Conservation (phyloP, 2,888 invertebrate species). For the Microdon myrmicae region DNA sequence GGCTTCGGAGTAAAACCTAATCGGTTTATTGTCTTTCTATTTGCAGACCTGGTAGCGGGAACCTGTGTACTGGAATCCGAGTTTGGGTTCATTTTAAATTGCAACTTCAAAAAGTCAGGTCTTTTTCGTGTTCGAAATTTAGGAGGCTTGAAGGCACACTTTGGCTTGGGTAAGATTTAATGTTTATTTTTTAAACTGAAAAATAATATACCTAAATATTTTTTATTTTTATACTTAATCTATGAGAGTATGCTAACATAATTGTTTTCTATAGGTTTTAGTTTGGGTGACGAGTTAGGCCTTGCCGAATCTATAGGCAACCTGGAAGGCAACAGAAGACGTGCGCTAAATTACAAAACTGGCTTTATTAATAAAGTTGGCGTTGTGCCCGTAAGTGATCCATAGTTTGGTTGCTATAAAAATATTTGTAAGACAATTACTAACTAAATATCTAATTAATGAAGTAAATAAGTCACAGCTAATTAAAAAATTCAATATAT, state of each 20-base stretch:
- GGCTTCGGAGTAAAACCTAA: too few relatives aligned
- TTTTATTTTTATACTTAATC: slow-evolving; percentile 14
- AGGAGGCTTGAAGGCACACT: slow-evolving; percentile 89
- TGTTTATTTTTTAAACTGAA: slow-evolving; percentile 37
- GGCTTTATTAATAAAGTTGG: slow-evolving; percentile 62
- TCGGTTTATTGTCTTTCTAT: too few relatives aligned
- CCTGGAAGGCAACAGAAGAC: slow-evolving; percentile 76
- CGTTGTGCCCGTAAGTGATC: slow-evolving; percentile 58
- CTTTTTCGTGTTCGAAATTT: slow-evolving; percentile 90
- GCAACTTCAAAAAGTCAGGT: slow-evolving; percentile 91
- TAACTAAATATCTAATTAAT: too few relatives aligned
- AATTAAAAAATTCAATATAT: too few relatives aligned
- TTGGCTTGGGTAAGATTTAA: slow-evolving; percentile 81
- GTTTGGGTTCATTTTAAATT: slow-evolving; percentile 89
- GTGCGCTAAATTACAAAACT: slow-evolving; percentile 73
- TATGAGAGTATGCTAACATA: slow-evolving; percentile 7
- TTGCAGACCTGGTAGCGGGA: slow-evolving; percentile 75
- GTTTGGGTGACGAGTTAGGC: slow-evolving; percentile 86
- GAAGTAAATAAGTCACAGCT: too few relatives aligned
- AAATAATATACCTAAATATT: slow-evolving; percentile 42
- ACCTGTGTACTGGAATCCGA: slow-evolving; percentile 90
- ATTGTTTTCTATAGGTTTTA: slow-evolving; percentile 73
- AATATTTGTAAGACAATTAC: too few relatives aligned
- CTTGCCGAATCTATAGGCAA: slow-evolving; percentile 86
- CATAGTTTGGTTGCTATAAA: too few relatives aligned